Base-by-base conservation (phyloP, 2,888 invertebrate genomes). In the Trichacis sp. region DNA sequence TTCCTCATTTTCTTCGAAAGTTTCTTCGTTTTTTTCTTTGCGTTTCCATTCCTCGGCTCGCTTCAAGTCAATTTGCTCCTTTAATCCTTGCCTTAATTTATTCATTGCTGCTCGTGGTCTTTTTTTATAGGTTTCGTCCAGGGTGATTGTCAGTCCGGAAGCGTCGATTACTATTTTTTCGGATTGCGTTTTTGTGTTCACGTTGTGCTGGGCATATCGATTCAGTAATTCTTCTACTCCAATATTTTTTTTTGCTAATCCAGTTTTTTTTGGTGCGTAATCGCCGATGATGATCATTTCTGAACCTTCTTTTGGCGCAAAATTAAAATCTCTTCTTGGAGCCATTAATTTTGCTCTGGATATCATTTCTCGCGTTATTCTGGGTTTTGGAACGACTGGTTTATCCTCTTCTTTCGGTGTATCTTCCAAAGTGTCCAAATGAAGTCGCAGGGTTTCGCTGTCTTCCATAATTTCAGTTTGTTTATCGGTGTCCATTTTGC, bases 41-140 rank as follows among this genome's bases (percentile, higher is more conserved):
- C 90, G 88, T 55, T 88, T 87, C 89, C 94, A 89, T 71, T 92
- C 90, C 60, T 91, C 87, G 36, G 90, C 88, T 49, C 93, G 86
- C 74, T 90, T 91, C 66, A 88, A 87, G 1, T 89, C 89, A 76
- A 96, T 95, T 82, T 91, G 87, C 11, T 88, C 86, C 75, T 91
- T 89, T 1, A 96, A 85, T 65, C 91, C 89, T 63, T 90, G 88
- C 77, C 91, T 91, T 51, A 96, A 85, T 72, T 88, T 89, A n/a
- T 87, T 81, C 68, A 92, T 88, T 72, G 90, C 91, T 1, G 89
- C 89, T 0, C 95, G 94, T 40, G 93, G 92, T 78, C 90, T 88
- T 29, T 85, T 85, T 2, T 74, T 71, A 3, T 68, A 60, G 19
- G 70, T 73, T 1, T 68, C 71, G 3, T 49, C 48, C 2, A 64